These are phyloP conservation scores for Oopsacas minuta DNA, from an alignment of 37 sponge, comb jelly and placozoan species.

Conservation along the genomic window DNA sequence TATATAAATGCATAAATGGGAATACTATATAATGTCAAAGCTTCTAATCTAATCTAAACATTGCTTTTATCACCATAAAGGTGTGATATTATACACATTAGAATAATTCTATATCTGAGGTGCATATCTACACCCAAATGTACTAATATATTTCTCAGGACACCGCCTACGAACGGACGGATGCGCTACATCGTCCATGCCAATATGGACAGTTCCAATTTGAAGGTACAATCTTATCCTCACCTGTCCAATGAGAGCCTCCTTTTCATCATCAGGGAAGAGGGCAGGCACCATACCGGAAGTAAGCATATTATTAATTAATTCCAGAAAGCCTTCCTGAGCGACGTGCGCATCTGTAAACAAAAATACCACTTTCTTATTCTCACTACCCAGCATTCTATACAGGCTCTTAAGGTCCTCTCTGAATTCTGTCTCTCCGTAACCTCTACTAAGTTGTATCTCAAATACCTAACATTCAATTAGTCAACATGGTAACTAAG, in stretches of 20 bases:
- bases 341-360: conserved; percentile 98
- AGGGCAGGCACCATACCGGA: conserved; percentile 98
- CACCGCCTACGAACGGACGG: too few relatives aligned
- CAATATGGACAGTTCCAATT: background rate
- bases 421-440: conserved; percentile 90
- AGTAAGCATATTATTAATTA: conserved; percentile 98
- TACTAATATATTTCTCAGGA: too few relatives aligned
- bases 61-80: too few relatives aligned
- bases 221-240: too few relatives aligned
- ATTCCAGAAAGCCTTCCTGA: conserved; percentile 96
- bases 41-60: too few relatives aligned
- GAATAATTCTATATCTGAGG: too few relatives aligned
- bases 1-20: too few relatives aligned
- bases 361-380: conserved; percentile 93
- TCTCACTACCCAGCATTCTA: conserved; percentile 85
- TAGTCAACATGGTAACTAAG: background rate
- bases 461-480: conserved; percentile 61
- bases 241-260: conserved; percentile 67
- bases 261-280: conserved; percentile 95
- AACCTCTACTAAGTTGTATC: conserved; percentile 88
- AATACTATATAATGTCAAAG: too few relatives aligned
- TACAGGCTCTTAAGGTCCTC: conserved; percentile 94
- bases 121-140: too few relatives aligned
- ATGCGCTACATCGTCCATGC: too few relatives aligned
- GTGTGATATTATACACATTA: background rate